Base-by-base conservation (phyloP, 2,797 vertebrate species). In the Acrossocheilus fasciatus region DNA sequence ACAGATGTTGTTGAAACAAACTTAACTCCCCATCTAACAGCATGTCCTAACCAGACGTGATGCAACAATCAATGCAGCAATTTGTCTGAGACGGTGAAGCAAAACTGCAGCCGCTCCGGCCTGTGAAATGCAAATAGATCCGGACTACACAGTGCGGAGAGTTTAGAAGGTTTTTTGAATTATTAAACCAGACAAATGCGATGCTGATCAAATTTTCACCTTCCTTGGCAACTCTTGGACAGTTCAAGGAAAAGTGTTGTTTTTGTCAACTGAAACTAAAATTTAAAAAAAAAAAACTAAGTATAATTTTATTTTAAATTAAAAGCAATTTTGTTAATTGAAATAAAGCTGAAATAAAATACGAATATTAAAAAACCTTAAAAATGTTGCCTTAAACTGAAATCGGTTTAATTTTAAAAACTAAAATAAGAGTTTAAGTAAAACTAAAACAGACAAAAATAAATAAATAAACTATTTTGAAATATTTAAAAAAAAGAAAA, bases 201-300 rank as follows among this genome's bases (percentile, higher is more conserved):
- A 54, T 57, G 45, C 83, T 41, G n/a, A 77, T 52, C 59, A 23
- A 50, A 84, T 66, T 66, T 84, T 52, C 45, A 68, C 34, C 23
- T 23, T 76, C 59, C 23, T 47, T 84, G 30, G 23, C 34, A 50
- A 54, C 30, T 76, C 73, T 66, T 11, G 2, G 45, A 76, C 34
- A 76, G 54, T 47, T 76, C 82, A 39, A 50, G 82, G 57, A 34
- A 20, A 18, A 26, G 23, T 62, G 59, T n/a, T 62, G 20, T 4
- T 26, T 4, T 62, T 26, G n/a, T 62, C 12, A 10, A 62, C 23
- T 23, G 10, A n/a, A n/a, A 11, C 23, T n/a, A 12, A 23, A 59
- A 59, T 8, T n/a, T n/a, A n/a, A n/a, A n/a, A n/a, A 59, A 59
- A 59, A 17, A 18, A 2, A 18, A 14, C 11, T 47, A 47, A 50